Evolutionary conservation across 2,113 vertebrate genomes (phyloP), one percentile per base, ranked within the genome.

Genomic region (Pteropus alecto): DNA sequence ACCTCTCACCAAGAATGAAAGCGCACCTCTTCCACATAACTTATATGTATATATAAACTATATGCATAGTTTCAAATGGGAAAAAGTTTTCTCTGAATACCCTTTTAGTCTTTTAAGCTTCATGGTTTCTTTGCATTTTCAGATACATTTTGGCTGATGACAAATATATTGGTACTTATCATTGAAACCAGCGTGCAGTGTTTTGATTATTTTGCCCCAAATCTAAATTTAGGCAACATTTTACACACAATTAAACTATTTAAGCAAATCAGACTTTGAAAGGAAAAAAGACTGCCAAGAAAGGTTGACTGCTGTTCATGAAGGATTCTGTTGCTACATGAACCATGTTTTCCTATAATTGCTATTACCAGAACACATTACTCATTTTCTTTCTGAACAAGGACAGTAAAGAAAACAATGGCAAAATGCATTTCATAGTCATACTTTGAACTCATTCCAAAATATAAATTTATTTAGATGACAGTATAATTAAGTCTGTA

Each of bases 391-490:
- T 94, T 95, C 73, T 90, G 83, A 95, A 90, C 15, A 97, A 95
- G 81, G 79, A 91, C 77, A 96, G 58, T 12, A 41, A 97, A 41
- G 77, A 96, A 98, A 97, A 91, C 0, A 19, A 48, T 82, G 56
- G 74, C 38, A 95, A 95, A 97, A 95, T 38, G n/a, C 68, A 89
- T 51, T 96, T 97, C 67, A 83, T n/a, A 96, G 15, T 93, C 88
- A 92, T 86, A 71, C 46, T 97, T 16, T 54, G 84, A 92, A 87
- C 58, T 79, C 6, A 91, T 77, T 41, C 26, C 3, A 60, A 98
- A 98, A 98, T 97, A 96, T 60, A 90, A 67, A 97, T 83, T 24
- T 67, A 43, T 94, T 97, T 95, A 97, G 98, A 96, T 95, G 87
- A 93, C 76, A 97, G 84, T 83, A 92, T 94, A 98, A 98, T 95